Conservation (phyloP, 2,113 vertebrate genomes). For the Cavia aperea region DNA sequence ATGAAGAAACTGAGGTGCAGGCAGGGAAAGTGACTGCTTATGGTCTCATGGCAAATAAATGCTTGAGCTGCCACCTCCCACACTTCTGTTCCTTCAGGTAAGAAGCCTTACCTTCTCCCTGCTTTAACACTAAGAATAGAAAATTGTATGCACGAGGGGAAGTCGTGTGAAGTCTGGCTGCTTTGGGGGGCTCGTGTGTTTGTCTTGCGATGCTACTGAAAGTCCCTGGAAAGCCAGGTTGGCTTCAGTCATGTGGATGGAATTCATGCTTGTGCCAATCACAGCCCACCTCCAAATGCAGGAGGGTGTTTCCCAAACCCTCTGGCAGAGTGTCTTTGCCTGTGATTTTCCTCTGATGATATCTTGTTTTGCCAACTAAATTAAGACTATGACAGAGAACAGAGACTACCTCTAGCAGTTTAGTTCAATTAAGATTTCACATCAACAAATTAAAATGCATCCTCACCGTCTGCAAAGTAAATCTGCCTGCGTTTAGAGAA, state of each 20-base stretch:
- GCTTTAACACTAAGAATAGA: conserved; percentile 14
- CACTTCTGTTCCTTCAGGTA: background rate
- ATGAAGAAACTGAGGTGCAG: background rate
- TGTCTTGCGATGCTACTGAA: background rate
- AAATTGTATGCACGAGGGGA: background rate
- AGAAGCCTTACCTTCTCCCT: background rate
- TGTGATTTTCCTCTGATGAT: conserved; percentile 71
- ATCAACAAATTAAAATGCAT: conserved; percentile 76
- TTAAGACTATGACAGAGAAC: conserved; percentile 73
- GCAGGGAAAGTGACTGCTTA: background rate
- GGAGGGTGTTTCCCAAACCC: conserved; percentile 56
- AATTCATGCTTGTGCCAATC: background rate
- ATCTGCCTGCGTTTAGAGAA: conserved; percentile 63
- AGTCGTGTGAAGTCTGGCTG: background rate
- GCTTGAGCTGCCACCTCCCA: background rate
- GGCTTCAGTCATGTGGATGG: background rate
- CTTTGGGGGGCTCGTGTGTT: background rate
- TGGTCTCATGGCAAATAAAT: background rate
- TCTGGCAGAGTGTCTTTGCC: conserved; percentile 55
- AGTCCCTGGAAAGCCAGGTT: conserved; percentile 29
- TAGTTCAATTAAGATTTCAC: conserved; percentile 75
- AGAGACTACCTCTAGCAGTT: conserved; percentile 75
- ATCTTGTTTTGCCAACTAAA: conserved; percentile 75
- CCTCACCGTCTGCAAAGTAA: conserved; percentile 69
- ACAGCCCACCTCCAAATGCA: conserved; percentile 43